phyloP scores from a whole-genome alignment of 2,888 invertebrate genomes.

The Xylophagus ater region DNA sequence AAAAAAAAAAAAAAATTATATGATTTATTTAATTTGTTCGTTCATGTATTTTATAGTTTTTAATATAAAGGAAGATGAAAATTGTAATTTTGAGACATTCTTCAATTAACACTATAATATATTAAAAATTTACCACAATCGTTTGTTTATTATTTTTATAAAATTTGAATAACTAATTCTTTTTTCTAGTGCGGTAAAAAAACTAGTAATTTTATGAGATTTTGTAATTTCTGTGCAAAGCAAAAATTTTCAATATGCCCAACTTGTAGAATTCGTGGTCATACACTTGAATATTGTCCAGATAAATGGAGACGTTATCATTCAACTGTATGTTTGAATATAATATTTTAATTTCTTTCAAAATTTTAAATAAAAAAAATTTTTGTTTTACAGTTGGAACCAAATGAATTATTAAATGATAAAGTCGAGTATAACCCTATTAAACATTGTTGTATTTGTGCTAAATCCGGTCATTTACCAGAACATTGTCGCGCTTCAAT shows the following conservation, averaged over 20 bases:
- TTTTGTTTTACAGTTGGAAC: conserved; percentile 38
- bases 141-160: no score
- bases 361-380: not conserved
- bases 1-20: no score
- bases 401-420: conserved; percentile 31
- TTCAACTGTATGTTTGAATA: conserved; percentile 52
- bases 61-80: no score
- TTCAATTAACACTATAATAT: no score
- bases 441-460: conserved; percentile 47
- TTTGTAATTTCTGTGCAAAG: conserved; percentile 49
- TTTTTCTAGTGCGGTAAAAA: conserved; percentile 54
- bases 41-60: no score
- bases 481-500: conserved; percentile 30
- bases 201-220: conserved; percentile 45
- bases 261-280: conserved; percentile 53
- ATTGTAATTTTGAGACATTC: no score
- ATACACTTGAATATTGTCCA: conserved; percentile 50
- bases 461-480: conserved; percentile 42
- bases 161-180: no score
- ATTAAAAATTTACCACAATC: no score
- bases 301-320: conserved; percentile 68
- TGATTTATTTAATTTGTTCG: no score
- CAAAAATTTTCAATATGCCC: conserved; percentile 40
- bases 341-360: conserved; percentile 4
- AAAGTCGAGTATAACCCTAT: conserved; percentile 27